Base-by-base conservation (phyloP, 2,888 invertebrate genomes). In the Lasiommata megera region DNA sequence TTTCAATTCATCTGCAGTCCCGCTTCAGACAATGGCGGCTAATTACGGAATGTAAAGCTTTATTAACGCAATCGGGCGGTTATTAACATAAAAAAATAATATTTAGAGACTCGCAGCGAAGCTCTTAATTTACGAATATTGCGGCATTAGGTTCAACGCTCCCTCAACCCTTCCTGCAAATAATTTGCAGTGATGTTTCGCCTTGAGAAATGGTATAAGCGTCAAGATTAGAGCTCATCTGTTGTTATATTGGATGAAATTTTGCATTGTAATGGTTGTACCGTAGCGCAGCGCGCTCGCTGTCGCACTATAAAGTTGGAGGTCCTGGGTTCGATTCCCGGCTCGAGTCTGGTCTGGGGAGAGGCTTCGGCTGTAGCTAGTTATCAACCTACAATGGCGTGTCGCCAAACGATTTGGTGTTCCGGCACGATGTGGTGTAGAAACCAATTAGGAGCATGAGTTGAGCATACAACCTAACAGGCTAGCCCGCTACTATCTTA, bases 81-180 rank as follows among this genome's bases (percentile, higher is more conserved):
- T 79, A 89, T 89, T 89, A 89, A 88, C 89, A 90, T 89, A 89
- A 90, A 90, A 90, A 90, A 90, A 89, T 88, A 88, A 88, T 90
- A 88, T 89, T 88, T 88, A 88, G 77, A 76, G 73, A 79, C 75
- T 78, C 63, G 74, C 74, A 71, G 72, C 65, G 72, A 74, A 79
- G 75, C 82, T 81, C 86, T 87, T 88, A 88, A 89, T 88, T 89
- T 83, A 88, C 78, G 87, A 88, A 89, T 86, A 88, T 84, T 86
- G 83, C 82, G 77, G 84, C 81, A 85, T 89, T 88, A 88, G 76
- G 75, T 79, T 80, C 79, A 80, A 74, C 74, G 76, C 76, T 73
- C 73, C 70, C 76, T 71, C 82, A 85, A 88, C 88, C 88, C 89
- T 87, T 74, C 82, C 84, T 80, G 84, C 85, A 84, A 89, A 88